Conservation (phyloP, 2,113 vertebrate species). For the Salvelinus namaycush region DNA sequence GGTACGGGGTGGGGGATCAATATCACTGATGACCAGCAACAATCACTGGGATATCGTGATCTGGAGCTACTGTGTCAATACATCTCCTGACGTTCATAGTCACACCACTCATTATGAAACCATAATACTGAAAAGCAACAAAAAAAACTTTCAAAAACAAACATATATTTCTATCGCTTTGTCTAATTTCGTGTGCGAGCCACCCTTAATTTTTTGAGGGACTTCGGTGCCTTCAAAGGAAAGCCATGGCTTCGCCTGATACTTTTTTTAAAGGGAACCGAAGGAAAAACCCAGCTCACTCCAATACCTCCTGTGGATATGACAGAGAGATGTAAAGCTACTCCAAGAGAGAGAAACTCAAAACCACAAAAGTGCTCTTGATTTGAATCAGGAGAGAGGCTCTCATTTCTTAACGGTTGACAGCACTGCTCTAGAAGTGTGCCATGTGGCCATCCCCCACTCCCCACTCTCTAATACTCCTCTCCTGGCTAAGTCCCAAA, state of each 20-base stretch:
- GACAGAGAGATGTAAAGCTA: neutral
- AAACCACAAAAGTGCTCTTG: constrained; percentile 19
- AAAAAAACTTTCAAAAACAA: too few relatives aligned
- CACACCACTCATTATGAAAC: too few relatives aligned
- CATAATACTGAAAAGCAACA: too few relatives aligned
- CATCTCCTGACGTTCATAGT: too few relatives aligned
- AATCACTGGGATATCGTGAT: constrained; percentile 14
- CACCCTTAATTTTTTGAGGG: too few relatives aligned
- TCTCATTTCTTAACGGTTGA: neutral
- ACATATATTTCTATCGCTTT: too few relatives aligned
- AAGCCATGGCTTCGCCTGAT: too few relatives aligned
- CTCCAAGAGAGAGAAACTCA: neutral
- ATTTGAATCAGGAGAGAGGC: constrained; percentile 28
- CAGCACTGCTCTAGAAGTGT: neutral
- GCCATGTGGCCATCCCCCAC: neutral
- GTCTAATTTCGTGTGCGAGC: too few relatives aligned
- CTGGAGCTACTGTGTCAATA: neutral
- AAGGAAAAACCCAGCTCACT: neutral
- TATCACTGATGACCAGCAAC: constrained; percentile 32
- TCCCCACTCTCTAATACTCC: neutral
- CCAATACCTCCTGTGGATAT: neutral
- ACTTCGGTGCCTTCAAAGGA: too few relatives aligned
- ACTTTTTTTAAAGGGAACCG: too few relatives aligned
- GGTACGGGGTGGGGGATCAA: neutral
- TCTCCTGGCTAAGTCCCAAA: neutral